phyloP scores from a whole-genome alignment of 2,113 vertebrate genomes.

The Malaclemys terrapin region DNA sequence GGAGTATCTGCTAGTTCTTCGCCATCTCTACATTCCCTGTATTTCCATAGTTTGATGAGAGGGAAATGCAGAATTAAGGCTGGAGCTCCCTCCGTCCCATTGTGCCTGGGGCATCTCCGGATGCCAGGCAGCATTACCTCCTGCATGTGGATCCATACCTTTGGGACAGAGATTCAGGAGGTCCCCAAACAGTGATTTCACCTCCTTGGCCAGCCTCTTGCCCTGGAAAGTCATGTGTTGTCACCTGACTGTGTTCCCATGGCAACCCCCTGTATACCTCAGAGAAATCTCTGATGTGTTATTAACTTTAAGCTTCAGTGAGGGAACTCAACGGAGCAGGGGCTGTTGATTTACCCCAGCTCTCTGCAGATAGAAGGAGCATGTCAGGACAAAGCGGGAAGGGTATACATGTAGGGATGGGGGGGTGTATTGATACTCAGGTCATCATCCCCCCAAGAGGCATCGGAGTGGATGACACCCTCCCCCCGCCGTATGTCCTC shows the following conservation, averaged over 20 bases:
- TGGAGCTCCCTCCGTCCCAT: neutral
- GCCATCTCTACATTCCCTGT: neutral
- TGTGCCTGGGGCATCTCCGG: fast-evolving
- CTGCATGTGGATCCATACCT: neutral
- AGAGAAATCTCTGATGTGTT: neutral
- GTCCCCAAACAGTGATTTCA: neutral
- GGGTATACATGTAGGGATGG: neutral
- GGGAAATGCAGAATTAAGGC: neutral
- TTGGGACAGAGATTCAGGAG: neutral
- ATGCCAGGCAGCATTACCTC: neutral
- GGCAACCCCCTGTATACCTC: neutral
- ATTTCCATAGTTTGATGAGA: fast-evolving
- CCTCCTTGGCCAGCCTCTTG: neutral
- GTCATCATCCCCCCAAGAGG: too few relatives aligned
- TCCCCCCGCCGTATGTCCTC: neutral
- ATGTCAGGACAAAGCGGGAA: neutral
- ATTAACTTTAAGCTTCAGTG: neutral
- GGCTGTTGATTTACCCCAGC: neutral
- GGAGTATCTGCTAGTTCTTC: fast-evolving
- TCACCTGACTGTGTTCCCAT: neutral
- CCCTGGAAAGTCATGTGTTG: neutral
- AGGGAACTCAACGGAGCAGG: neutral
- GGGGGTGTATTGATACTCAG: neutral
- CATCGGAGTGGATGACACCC: neutral
- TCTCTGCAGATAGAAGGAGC: neutral